These are phyloP conservation scores for Ardeotis arabs DNA, from an alignment of 2,113 vertebrate genomes.

Conservation along the genomic window DNA sequence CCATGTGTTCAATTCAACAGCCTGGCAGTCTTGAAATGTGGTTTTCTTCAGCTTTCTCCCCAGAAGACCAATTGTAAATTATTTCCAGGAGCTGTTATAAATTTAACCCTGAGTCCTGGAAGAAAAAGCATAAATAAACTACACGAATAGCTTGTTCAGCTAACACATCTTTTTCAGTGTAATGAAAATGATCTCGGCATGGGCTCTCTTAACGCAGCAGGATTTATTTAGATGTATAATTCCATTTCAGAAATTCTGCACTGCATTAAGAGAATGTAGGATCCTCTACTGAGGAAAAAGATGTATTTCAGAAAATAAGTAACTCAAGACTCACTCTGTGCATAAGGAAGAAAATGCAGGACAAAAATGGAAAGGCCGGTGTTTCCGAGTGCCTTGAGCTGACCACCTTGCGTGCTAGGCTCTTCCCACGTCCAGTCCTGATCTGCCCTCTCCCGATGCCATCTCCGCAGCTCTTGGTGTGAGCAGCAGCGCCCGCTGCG, in stretches of 20 bases:
- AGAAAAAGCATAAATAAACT: conserved; percentile 32
- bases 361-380: not conserved
- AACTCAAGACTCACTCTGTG: not conserved
- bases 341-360: not conserved
- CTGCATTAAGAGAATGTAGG: not conserved
- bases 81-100: conserved; percentile 43
- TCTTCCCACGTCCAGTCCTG: not conserved
- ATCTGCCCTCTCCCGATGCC: not conserved
- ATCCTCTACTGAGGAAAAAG: not conserved
- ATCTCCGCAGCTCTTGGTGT: not conserved
- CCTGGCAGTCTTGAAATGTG: conserved; percentile 1
- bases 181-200: not conserved
- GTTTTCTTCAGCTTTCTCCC: conserved; percentile 15
- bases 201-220: not conserved
- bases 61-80: conserved; percentile 16
- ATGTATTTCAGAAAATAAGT: not conserved
- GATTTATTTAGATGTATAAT: conserved; percentile 30
- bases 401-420: rapidly evolving
- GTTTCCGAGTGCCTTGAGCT: not conserved
- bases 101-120: conserved; percentile 12
- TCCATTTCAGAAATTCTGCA: not conserved
- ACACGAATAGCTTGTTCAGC: conserved; percentile 1
- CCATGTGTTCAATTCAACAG: not conserved
- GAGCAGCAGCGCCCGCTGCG: not conserved
- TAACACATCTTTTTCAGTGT: not conserved